Conservation (phyloP, 2,113 vertebrate genomes). For the Turnix velox region DNA sequence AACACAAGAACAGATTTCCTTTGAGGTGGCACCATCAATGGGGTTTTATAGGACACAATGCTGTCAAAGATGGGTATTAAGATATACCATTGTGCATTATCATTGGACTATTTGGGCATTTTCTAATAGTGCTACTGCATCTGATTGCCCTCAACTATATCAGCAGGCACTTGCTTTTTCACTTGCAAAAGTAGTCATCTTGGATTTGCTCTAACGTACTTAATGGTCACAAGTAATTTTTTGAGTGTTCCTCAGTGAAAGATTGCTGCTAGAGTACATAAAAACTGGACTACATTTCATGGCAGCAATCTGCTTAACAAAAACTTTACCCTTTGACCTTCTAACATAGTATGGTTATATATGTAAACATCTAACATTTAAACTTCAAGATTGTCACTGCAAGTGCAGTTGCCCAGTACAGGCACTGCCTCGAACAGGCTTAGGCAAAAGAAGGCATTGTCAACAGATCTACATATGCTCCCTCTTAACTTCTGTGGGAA, state of each 20-base stretch:
- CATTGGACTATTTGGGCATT: background rate
- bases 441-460: background rate
- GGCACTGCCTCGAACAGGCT: too few relatives aligned
- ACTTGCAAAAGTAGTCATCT: background rate
- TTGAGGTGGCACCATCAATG: background rate
- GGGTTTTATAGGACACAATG: background rate
- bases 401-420: too few relatives aligned
- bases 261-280: background rate
- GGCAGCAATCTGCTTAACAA: background rate
- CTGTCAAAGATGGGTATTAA: background rate
- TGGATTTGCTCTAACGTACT: background rate
- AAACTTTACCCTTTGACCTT: background rate
- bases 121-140: background rate
- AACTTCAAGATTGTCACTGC: background rate
- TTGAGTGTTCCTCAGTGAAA: background rate
- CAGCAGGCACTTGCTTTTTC: background rate
- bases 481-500: background rate
- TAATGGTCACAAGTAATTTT: background rate
- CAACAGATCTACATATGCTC: background rate
- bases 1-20: background rate
- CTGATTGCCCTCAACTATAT: background rate
- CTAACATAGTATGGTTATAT: background rate
- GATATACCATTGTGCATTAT: background rate
- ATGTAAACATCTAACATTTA: background rate
- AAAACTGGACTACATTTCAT: background rate